Conservation (phyloP, 2,797 vertebrate species). For the Orientallactaga sibirica region DNA sequence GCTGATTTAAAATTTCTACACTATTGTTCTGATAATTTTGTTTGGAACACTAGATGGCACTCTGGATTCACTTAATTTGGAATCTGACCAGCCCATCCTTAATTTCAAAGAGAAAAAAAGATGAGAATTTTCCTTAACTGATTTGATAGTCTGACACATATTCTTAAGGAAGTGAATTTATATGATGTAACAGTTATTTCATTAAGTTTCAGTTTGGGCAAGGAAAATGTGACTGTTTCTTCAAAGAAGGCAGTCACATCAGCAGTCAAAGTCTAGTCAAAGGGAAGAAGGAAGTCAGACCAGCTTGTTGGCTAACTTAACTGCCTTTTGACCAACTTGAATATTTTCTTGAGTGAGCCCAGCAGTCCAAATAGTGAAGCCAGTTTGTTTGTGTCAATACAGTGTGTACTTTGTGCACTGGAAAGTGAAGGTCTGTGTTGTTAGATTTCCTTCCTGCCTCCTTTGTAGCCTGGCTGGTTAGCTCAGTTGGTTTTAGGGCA, state of each 20-base stretch:
- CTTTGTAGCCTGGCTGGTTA: conserved; percentile 4
- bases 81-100: not conserved
- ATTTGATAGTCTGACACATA: conserved; percentile 80
- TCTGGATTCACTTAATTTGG: conserved; percentile 81
- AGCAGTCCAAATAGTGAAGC: conserved; percentile 48
- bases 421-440: not conserved
- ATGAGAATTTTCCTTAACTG: conserved; percentile 9
- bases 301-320: not conserved
- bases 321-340: conserved; percentile 56
- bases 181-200: conserved; percentile 77
- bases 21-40: not conserved
- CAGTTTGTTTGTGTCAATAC: not conserved
- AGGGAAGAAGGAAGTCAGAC: not conserved
- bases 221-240: conserved; percentile 58
- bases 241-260: conserved; percentile 44
- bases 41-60: conserved; percentile 86
- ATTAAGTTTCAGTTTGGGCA: conserved; percentile 65
- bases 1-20: not conserved
- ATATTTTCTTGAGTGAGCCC: conserved; percentile 58
- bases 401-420: not conserved
- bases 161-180: conserved; percentile 81
- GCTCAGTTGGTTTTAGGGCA: not conserved
- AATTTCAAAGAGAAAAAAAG: conserved; percentile 55
- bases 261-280: not conserved
- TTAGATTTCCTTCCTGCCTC: not conserved